Conservation (phyloP, 2,888 invertebrate species). For the Scaptomyza flava region DNA sequence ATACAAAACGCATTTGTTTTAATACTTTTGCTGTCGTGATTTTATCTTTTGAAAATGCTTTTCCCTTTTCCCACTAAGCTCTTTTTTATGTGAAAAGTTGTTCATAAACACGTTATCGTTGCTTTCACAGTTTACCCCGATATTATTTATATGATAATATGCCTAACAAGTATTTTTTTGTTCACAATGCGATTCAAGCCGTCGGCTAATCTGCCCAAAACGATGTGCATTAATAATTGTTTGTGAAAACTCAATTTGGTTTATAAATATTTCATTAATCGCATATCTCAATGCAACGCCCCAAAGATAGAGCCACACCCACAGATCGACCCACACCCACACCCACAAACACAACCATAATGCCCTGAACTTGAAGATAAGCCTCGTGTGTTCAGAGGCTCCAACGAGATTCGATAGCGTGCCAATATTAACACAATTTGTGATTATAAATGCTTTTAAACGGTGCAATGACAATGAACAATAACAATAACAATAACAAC, state of each 20-base stretch:
- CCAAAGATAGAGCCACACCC: slow-evolving; percentile 43
- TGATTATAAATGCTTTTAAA: slow-evolving; percentile 78
- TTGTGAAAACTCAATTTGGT: slow-evolving; percentile 75
- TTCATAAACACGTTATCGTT: slow-evolving; percentile 23
- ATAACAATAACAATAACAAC: slow-evolving; percentile 50
- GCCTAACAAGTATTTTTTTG: slow-evolving; percentile 24
- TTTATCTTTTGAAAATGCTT: not conserved
- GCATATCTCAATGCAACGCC: slow-evolving; percentile 44
- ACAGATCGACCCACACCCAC: slow-evolving; percentile 33
- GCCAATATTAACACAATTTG: slow-evolving; percentile 80
- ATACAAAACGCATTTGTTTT: not conserved
- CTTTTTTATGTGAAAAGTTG: not conserved
- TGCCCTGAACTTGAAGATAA: slow-evolving; percentile 70
- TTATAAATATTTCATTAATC: slow-evolving; percentile 76
- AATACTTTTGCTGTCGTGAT: not conserved
- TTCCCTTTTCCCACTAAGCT: not conserved
- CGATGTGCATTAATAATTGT: slow-evolving; percentile 57
- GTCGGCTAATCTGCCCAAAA: slow-evolving; percentile 49
- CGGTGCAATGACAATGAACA: slow-evolving; percentile 78
- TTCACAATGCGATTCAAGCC: slow-evolving; percentile 50
- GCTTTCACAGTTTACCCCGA: slow-evolving; percentile 29
- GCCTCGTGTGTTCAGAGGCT: slow-evolving; percentile 38
- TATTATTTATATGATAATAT: slow-evolving; percentile 31
- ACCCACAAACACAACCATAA: slow-evolving; percentile 29
- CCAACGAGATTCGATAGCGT: slow-evolving; percentile 64